These are phyloP conservation scores for Lindbergichthys nudifrons DNA, from an alignment of 2,797 vertebrate species.

Conservation along the genomic window DNA sequence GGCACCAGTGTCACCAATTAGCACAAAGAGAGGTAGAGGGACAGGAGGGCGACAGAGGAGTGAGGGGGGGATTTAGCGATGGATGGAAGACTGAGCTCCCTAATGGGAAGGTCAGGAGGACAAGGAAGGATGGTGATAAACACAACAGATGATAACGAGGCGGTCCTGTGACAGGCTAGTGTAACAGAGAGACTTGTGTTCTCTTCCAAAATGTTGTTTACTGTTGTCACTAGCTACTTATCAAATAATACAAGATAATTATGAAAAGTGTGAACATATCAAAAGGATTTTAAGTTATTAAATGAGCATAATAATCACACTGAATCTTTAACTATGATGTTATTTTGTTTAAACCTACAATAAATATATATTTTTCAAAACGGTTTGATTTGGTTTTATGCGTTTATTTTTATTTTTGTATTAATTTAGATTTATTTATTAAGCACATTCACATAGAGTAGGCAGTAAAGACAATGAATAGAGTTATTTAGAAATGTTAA, in stretches of 20 bases:
- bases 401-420: no score
- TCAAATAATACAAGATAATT: neutral
- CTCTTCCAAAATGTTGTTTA: neutral
- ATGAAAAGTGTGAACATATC: neutral
- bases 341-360: no score
- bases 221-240: neutral
- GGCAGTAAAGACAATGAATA: no score
- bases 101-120: constrained; percentile 63
- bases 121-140: constrained; percentile 36
- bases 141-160: constrained; percentile 55
- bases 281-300: neutral
- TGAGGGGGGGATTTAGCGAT: constrained; percentile 36
- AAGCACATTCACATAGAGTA: no score
- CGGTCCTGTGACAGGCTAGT: constrained; percentile 20
- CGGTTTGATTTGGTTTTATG: no score
- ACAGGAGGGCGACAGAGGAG: constrained; percentile 36
- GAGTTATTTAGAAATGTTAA: no score
- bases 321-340: no score
- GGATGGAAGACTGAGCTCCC: constrained; percentile 32
- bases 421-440: no score
- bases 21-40: constrained; percentile 36
- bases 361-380: no score
- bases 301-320: neutral
- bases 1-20: constrained; percentile 60
- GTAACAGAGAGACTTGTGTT: neutral